Percentiles rank a stretch among this genome's conserved stretches.
Conservation (phyloP, 1,140 invertebrate genomes). For the Brachionus asplanchnoidis region DNA sequence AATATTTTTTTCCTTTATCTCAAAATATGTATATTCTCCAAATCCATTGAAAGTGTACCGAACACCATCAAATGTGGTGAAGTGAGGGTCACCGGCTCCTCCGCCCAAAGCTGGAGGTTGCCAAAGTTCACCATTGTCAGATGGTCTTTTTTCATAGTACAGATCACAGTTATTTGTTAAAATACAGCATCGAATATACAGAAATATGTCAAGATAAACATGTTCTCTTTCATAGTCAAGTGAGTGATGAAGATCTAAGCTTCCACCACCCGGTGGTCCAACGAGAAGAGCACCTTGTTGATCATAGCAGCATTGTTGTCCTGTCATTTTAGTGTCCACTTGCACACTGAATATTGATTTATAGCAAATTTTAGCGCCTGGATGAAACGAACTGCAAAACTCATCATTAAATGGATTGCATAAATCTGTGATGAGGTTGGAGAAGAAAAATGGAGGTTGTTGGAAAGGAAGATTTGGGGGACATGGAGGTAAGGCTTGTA, state of each 20-base stretch:
- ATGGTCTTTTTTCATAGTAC: neutral
- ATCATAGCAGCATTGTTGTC: slow-evolving; percentile 7
- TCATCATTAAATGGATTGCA: neutral
- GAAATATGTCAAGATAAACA: neutral
- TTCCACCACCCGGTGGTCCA: neutral
- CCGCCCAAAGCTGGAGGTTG: neutral
- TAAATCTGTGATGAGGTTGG: neutral
- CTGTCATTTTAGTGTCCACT: neutral
- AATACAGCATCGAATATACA: neutral
- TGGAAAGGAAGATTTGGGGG: neutral
- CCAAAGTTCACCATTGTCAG: neutral
- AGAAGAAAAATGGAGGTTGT: neutral
- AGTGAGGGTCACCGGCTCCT: slow-evolving; percentile 44
- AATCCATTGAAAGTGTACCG: slow-evolving; percentile 45
- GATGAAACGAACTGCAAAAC: neutral
- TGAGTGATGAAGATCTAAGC: neutral
- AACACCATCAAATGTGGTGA: slow-evolving; percentile 44
- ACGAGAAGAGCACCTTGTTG: neutral
- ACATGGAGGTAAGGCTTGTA: neutral
- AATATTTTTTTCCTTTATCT: neutral
- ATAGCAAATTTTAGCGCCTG: neutral
- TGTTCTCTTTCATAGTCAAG: neutral
- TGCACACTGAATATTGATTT: neutral
- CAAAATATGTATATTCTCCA: slow-evolving; percentile 44
- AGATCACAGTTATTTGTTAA: neutral